Base-by-base conservation (phyloP, 2,797 vertebrate genomes). In the Tadarida brasiliensis region DNA sequence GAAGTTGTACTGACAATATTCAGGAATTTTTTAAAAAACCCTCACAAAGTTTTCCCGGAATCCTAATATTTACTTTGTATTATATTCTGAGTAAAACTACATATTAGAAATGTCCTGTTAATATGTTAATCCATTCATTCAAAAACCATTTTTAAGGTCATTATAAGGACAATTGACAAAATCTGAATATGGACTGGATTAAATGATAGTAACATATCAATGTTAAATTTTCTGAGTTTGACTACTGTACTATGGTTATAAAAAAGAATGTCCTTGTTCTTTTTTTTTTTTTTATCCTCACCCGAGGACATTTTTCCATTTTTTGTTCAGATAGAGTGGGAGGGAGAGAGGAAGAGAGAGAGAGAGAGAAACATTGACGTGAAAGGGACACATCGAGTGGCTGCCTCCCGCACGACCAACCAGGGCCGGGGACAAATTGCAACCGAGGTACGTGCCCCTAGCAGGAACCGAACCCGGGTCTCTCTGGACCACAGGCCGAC, bases 1-100 rank as follows among this genome's bases (percentile, higher is more conserved):
- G 30, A 83, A 74, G 67, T 54, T 81, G 49, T 86, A 88, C 73
- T 76, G 28, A 87, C 44, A 67, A n/a, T 67, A 90, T 83, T 87
- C 28, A 83, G 24, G 33, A 88, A 84, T 68, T n/a, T 63, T 44
- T 30, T 28, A 14, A 49, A 74, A 73, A 73, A 73, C 26, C 28
- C 7, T 11, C 47, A 74, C 65, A 54, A 70, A 16, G 11, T 57
- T 78, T 78, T 39, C 82, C 83, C 54, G 5, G n/a, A 90, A 73
- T 78, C 22, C 28, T 73, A 83, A 12, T 65, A 93, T 67, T 89
- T 82, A 76, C 24, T 61, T 74, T 80, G 26, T 22, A 77, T 57
- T 77, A 77, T 39, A 73, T 30, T 65, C 65, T 92, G n/a, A 90
- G 24, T 83, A 17, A 51, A 81, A 90, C 54, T 24, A 81, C 11